Evolutionary conservation across 2,113 vertebrate species (phyloP).

Genomic region (Corvus moneduloides): DNA sequence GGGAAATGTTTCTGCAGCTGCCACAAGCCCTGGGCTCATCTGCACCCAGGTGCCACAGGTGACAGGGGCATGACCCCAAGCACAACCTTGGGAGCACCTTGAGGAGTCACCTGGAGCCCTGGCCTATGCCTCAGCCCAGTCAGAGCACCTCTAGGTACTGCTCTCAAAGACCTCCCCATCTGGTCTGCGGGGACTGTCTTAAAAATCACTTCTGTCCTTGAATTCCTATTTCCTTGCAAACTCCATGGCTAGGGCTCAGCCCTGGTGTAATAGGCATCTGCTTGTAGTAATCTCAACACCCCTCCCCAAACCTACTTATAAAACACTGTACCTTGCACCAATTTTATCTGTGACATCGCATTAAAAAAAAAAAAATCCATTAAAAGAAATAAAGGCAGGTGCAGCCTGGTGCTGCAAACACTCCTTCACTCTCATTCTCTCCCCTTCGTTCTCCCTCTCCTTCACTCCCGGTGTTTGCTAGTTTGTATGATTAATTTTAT

Average conservation of each 20-base stretch:
- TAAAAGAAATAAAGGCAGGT: conserved; percentile 75
- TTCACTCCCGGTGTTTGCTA: conserved; percentile 74
- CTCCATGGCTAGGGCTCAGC: not conserved
- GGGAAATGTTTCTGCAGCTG: not conserved
- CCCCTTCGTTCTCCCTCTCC: conserved; percentile 57
- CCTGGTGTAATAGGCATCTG: not conserved
- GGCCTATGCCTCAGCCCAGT: not conserved
- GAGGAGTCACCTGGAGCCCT: not conserved
- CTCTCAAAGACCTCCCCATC: not conserved
- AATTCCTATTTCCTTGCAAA: conserved; percentile 42
- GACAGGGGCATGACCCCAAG: not conserved
- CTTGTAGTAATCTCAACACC: conserved; percentile 6
- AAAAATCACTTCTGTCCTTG: conserved; percentile 54
- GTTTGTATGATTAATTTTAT: conserved; percentile 83
- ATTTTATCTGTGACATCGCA: conserved; percentile 63
- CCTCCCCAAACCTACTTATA: conserved; percentile 51
- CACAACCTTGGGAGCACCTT: not conserved
- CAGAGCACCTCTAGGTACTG: not conserved
- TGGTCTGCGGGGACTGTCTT: not conserved
- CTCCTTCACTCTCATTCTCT: conserved; percentile 71
- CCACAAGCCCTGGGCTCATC: not conserved
- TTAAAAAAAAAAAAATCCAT: conserved; percentile 67
- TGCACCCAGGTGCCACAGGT: not conserved
- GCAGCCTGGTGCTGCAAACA: conserved; percentile 61
- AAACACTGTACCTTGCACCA: conserved; percentile 45